Conservation (phyloP, 30 jellyfish, hydroid and myxozoan species). For the Phacellophora camtschatica region DNA sequence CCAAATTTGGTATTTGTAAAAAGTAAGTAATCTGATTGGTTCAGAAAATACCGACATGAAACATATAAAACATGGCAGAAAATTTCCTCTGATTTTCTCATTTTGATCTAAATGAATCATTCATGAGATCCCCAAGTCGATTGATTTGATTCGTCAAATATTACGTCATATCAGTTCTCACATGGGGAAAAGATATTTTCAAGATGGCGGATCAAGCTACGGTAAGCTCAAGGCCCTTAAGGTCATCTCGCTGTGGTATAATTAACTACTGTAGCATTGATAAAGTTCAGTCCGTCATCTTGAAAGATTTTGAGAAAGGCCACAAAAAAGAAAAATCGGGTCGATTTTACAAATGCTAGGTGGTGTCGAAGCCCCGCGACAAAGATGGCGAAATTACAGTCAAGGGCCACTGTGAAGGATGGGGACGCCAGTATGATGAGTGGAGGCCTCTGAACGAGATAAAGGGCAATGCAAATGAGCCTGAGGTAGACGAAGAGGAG, state of each 20-base stretch:
- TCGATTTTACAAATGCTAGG: conserved; percentile 8
- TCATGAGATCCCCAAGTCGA: conserved; percentile 1
- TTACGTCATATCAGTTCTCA: conserved; percentile 3
- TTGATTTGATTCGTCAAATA: conserved; percentile 27
- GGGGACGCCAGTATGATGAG: not conserved
- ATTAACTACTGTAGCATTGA: conserved; percentile 13
- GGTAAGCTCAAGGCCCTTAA: conserved; percentile 7
- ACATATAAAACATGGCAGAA: conserved; percentile 14
- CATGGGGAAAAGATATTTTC: not conserved
- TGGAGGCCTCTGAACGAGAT: conserved; percentile 11
- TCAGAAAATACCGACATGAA: too few relatives aligned
- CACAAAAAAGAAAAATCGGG: not conserved
- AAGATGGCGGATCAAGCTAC: conserved; percentile 26
- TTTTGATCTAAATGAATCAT: conserved; percentile 20
- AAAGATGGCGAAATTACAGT: not conserved
- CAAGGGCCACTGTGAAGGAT: conserved; percentile 1
- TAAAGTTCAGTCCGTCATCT: conserved; percentile 19
- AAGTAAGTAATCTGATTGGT: too few relatives aligned
- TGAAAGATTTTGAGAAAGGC: conserved; percentile 15
- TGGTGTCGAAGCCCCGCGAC: conserved; percentile 23
- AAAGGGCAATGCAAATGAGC: not conserved
- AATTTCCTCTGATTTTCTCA: conserved; percentile 25
- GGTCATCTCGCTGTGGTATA: conserved; percentile 3
- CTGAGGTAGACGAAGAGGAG: conserved; percentile 7
- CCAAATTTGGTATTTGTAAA: too few relatives aligned